Conservation (phyloP, 2,797 vertebrate species). For the Cichlasoma orientale region DNA sequence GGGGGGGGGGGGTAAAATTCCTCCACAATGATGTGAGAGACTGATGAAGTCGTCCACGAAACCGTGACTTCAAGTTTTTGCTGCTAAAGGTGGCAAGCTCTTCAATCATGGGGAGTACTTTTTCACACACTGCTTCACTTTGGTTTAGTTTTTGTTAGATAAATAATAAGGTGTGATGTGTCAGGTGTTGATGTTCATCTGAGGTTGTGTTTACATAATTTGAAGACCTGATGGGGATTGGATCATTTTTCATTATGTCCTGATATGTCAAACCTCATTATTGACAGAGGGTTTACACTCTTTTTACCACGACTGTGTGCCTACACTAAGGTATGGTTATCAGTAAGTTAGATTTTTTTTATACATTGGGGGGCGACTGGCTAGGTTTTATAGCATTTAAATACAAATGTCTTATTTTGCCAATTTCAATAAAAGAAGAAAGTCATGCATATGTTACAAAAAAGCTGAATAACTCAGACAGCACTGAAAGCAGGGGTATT, state of each 20-base stretch:
- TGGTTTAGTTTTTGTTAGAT: neutral
- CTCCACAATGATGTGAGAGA: neutral
- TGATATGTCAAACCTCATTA: no score
- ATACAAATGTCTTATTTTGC: neutral
- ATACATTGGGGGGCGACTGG: no score
- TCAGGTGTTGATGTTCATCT: neutral
- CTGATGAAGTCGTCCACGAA: neutral
- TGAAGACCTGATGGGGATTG: no score
- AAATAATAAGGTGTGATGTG: no score
- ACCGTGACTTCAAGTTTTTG: neutral
- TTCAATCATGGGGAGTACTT: neutral
- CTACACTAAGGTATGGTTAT: neutral
- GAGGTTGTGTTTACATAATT: neutral
- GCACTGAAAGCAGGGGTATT: no score
- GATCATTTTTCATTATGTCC: no score
- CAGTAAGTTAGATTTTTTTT: no score
- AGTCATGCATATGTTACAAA: no score
- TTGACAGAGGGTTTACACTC: no score
- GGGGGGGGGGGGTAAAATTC: fast-evolving
- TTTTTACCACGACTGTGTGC: no score
- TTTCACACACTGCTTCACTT: neutral
- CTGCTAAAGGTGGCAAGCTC: neutral
- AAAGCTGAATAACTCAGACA: no score
- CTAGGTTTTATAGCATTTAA: neutral
- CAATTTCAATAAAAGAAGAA: neutral